Base-by-base conservation (phyloP, 2,888 invertebrate genomes). In the Drosophila melanosoma region DNA sequence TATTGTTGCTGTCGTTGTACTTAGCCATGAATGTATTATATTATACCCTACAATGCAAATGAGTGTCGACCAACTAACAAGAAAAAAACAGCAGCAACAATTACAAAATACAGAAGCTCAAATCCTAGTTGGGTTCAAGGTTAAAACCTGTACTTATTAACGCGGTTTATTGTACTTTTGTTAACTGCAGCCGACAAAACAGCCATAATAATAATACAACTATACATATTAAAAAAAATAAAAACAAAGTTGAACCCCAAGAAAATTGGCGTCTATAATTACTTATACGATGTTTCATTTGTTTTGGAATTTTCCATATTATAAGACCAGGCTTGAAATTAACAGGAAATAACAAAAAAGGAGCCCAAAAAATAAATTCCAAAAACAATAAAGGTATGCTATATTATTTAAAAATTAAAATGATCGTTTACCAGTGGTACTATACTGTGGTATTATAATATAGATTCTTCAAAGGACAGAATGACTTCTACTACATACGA, bases 241-340 rank as follows among this genome's bases (percentile, higher is more conserved):
- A 53, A 65, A 66, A 45, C 67, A 62, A 29, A 70, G 48, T 69
- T 69, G 63, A 73, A 76, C 72, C 67, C 64, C 69, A 70, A 77
- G 77, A 77, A 67, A 64, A 72, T 76, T 74, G 68, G 68, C 77
- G 77, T 84, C 83, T 82, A 87, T 83, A 91, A 91, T 91, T 90
- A 90, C 91, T 91, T 91, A 91, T 91, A 91, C 91, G 91, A 91
- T 91, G 91, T 91, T 91, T 91, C 91, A 91, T 91, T 91, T 91
- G 91, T 91, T 91, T 88, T 87, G 91, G 91, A 91, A 91, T 91
- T 91, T 91, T 90, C 91, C 91, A 91, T 74, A 38, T 71, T 53
- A 49, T 49, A 56, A 40, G 12, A n/a, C 23, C 40, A 45, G 48
- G 20, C 38, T 26, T 48, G 29, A 59, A 49, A 20, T 23, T 26